Conservation (phyloP, 2,888 invertebrate species). For the Teleiodes luculella region DNA sequence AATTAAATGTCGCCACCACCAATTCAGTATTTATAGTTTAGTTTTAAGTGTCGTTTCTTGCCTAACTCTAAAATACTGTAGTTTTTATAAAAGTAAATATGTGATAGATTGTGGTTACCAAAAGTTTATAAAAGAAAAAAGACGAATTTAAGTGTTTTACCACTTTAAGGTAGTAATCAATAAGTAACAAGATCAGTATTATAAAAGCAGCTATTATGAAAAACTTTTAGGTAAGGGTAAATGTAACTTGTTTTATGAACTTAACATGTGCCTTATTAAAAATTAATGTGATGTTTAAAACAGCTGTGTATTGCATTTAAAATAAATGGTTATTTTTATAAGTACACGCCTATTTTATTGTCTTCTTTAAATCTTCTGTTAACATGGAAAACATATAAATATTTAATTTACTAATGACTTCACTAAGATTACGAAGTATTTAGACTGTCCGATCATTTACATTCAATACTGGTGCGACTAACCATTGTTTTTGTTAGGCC, state of each 20-base stretch:
- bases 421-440: background rate
- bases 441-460: background rate
- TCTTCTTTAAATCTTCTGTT: too few relatives aligned
- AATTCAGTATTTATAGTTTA: too few relatives aligned
- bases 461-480: background rate
- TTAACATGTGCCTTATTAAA: slow-evolving; percentile 1
- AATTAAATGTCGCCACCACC: too few relatives aligned
- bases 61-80: too few relatives aligned
- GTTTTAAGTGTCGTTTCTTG: too few relatives aligned
- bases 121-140: background rate
- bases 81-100: too few relatives aligned
- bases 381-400: too few relatives aligned
- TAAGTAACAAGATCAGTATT: background rate
- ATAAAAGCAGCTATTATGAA: background rate
- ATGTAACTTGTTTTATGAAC: background rate
- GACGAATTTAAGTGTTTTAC: background rate
- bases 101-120: background rate
- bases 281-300: background rate
- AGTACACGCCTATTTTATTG: too few relatives aligned
- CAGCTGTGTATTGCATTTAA: background rate
- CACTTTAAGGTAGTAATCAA: background rate
- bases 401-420: background rate
- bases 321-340: background rate
- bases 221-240: background rate
- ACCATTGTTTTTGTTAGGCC: background rate